These are phyloP conservation scores for Danio aesculapii DNA, from an alignment of 2,797 vertebrate genomes.

Conservation along the genomic window DNA sequence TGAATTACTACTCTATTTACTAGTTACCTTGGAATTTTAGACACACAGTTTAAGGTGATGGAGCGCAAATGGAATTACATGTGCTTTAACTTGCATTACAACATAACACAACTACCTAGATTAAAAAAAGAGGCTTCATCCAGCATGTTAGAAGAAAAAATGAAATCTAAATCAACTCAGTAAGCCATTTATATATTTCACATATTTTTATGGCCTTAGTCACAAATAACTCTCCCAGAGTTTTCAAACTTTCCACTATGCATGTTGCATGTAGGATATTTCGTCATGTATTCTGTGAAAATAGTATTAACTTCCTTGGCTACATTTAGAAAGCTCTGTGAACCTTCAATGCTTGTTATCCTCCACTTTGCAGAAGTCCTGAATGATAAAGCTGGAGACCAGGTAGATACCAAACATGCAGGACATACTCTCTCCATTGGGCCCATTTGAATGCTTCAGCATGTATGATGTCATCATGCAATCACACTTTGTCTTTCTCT, in stretches of 20 bases:
- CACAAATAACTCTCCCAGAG: background rate
- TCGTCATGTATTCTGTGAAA: constrained; percentile 6
- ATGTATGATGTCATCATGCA: constrained; percentile 56
- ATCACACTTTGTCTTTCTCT: constrained; percentile 44
- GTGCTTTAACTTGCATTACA: constrained; percentile 30
- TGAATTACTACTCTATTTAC: constrained; percentile 56
- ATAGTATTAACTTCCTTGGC: constrained; percentile 25
- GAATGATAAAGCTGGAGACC: constrained; percentile 54
- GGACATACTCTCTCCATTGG: constrained; percentile 47
- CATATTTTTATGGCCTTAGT: background rate
- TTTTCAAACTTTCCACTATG: background rate
- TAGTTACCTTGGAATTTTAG: constrained; percentile 49
- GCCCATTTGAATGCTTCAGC: constrained; percentile 53
- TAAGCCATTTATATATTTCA: background rate
- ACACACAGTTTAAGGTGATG: constrained; percentile 52
- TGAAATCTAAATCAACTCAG: background rate
- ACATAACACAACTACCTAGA: background rate
- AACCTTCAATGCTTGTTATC: constrained; percentile 32
- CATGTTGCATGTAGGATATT: constrained; percentile 9
- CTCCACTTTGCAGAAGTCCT: constrained; percentile 23
- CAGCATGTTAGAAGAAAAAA: background rate
- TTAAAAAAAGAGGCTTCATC: background rate
- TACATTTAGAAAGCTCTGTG: constrained; percentile 36
- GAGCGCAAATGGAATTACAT: constrained; percentile 52
- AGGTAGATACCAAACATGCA: constrained; percentile 57